These are phyloP conservation scores for Tricholauxania praeusta DNA, from an alignment of 2,888 invertebrate genomes.

Conservation along the genomic window DNA sequence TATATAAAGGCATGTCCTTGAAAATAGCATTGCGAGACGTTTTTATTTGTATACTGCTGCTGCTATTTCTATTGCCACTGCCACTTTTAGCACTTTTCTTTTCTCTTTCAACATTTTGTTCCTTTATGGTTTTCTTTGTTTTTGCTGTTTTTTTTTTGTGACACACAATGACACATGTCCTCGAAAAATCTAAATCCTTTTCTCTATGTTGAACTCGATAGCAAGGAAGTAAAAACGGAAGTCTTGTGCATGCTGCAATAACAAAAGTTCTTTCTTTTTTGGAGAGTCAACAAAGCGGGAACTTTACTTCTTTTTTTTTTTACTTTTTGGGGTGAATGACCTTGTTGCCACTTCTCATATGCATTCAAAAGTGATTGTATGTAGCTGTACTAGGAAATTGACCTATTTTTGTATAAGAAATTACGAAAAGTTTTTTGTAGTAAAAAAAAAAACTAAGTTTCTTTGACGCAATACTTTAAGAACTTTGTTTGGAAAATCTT, in stretches of 20 bases:
- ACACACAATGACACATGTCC: slow-evolving; percentile 51
- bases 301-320: too few relatives aligned
- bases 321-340: too few relatives aligned
- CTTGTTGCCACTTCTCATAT: too few relatives aligned
- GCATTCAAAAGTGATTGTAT: too few relatives aligned
- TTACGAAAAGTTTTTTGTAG: too few relatives aligned
- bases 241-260: slow-evolving; percentile 15
- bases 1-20: slow-evolving; percentile 45
- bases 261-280: too few relatives aligned
- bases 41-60: slow-evolving; percentile 43
- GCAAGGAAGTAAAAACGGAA: slow-evolving; percentile 16
- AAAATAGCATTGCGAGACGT: slow-evolving; percentile 45
- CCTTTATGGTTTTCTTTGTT: slow-evolving; percentile 9
- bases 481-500: too few relatives aligned
- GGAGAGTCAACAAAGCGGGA: too few relatives aligned
- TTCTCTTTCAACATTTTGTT: slow-evolving; percentile 20
- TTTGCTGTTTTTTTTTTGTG: slow-evolving; percentile 29
- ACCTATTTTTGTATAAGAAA: too few relatives aligned
- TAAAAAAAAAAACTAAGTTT: too few relatives aligned
- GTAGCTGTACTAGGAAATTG: too few relatives aligned
- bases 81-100: slow-evolving; percentile 30
- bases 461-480: too few relatives aligned
- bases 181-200: slow-evolving; percentile 48
- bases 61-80: slow-evolving; percentile 29
- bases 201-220: slow-evolving; percentile 40